Evolutionary conservation across 30 jellyfish, hydroid and myxozoan species (phyloP).

Genomic region (Cassiopea andromeda): DNA sequence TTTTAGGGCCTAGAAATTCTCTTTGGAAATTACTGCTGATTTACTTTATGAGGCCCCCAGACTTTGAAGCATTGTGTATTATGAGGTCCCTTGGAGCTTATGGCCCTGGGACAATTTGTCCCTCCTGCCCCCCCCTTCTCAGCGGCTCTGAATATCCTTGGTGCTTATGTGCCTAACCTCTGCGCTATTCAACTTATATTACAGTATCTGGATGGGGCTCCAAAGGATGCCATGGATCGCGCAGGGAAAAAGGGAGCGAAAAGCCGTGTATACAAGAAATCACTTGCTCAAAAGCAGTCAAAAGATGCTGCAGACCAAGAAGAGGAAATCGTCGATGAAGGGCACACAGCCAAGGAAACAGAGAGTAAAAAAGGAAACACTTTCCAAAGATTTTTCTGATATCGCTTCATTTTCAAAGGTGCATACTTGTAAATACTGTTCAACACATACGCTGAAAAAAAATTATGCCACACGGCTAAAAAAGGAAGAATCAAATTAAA

Average conservation of each 20-base stretch:
- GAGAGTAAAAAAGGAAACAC: too few species aligned
- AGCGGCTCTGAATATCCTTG: not conserved
- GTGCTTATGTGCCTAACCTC: not conserved
- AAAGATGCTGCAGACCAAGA: not conserved
- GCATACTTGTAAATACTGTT: not conserved
- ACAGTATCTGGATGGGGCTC: constrained; percentile 25
- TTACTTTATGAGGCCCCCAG: too few species aligned
- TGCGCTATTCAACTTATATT: not conserved
- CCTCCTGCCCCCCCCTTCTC: too few species aligned
- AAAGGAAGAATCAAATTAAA: too few species aligned
- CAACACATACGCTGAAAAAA: not conserved
- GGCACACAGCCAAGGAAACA: not conserved
- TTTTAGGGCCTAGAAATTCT: too few species aligned
- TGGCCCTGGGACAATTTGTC: too few species aligned
- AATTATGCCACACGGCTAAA: too few species aligned
- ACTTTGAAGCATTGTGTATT: too few species aligned
- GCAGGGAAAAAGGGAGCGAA: constrained; percentile 27
- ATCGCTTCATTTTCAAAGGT: not conserved
- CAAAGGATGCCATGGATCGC: constrained; percentile 48
- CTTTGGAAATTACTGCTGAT: too few species aligned
- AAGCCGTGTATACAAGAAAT: constrained; percentile 20
- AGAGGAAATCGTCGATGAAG: not conserved
- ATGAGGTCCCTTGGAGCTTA: too few species aligned
- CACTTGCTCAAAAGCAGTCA: constrained; percentile 7
- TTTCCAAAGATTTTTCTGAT: constrained; percentile 16